A percentile compares a stretch with the other conserved stretches of the same genome.
These are phyloP conservation scores for Ctenosaura bakeri DNA, from an alignment of 2,797 vertebrate genomes.

Conservation along the genomic window DNA sequence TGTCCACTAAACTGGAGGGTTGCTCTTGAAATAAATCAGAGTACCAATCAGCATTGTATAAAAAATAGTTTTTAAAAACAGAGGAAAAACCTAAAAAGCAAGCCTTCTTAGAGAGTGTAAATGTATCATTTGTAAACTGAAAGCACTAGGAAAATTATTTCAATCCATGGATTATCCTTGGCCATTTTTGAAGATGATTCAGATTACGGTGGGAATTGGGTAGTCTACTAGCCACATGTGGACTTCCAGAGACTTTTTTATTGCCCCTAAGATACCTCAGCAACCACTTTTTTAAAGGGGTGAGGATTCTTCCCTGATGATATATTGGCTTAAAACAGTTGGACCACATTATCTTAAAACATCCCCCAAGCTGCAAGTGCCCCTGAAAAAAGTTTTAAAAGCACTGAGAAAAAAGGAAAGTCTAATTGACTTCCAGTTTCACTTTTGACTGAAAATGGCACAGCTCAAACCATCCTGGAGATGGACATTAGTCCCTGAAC, in stretches of 20 bases:
- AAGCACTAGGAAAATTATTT: neutral
- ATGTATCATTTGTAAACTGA: no score
- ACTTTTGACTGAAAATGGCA: neutral
- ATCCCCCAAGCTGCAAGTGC: neutral
- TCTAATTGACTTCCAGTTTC: neutral
- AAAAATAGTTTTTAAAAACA: neutral
- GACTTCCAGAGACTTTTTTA: no score
- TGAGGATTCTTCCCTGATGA: no score
- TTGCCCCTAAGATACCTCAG: neutral
- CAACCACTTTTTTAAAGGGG: no score
- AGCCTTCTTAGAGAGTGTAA: neutral
- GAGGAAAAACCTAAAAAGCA: no score
- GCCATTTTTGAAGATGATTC: no score
- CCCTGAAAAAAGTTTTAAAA: no score
- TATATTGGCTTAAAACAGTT: no score
- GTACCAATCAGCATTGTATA: neutral
- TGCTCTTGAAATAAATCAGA: neutral
- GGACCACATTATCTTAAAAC: neutral
- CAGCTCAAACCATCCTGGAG: neutral
- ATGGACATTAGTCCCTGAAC: neutral
- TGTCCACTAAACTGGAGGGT: neutral
- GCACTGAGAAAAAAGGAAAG: no score
- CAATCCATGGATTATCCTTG: neutral
- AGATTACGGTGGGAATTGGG: no score
- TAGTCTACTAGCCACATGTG: no score